Evolutionary conservation across 2,888 invertebrate genomes (phyloP).

Genomic region (Pasiphila rectangulata): DNA sequence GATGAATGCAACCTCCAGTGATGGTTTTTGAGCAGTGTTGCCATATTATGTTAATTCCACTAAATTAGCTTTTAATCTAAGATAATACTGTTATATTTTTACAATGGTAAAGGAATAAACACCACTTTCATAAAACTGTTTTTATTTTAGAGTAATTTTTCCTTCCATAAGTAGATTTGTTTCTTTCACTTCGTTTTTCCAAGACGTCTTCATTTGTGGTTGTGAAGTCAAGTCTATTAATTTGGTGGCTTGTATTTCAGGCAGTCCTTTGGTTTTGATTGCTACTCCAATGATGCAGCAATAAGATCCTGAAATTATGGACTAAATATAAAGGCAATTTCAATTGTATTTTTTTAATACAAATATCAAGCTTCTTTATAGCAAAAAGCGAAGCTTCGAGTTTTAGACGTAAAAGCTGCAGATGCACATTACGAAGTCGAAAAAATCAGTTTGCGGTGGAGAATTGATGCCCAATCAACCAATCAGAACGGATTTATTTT

Average conservation of each 20-base stretch:
- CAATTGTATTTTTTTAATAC: too few relatives aligned
- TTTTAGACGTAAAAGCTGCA: too few relatives aligned
- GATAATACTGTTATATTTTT: slow-evolving; percentile 38
- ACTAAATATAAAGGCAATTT: not conserved
- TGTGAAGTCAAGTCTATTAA: slow-evolving; percentile 61
- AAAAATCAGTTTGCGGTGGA: too few relatives aligned
- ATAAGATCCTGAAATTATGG: slow-evolving; percentile 55
- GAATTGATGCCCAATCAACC: too few relatives aligned
- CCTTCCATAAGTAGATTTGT: slow-evolving; percentile 56
- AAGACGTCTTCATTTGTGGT: slow-evolving; percentile 57
- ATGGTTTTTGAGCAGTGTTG: slow-evolving; percentile 21
- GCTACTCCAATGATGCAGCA: slow-evolving; percentile 71
- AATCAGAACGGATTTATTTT: too few relatives aligned
- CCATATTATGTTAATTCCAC: slow-evolving; percentile 39
- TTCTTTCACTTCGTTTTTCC: slow-evolving; percentile 69
- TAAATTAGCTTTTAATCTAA: slow-evolving; percentile 30
- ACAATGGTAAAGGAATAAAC: slow-evolving; percentile 52
- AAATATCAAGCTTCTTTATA: too few relatives aligned
- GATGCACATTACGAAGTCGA: too few relatives aligned
- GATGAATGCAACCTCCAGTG: slow-evolving; percentile 22
- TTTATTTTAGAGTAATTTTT: slow-evolving; percentile 48
- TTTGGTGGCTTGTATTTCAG: slow-evolving; percentile 67
- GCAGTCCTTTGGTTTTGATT: slow-evolving; percentile 62
- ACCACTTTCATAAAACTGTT: slow-evolving; percentile 37
- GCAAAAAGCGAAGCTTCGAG: too few relatives aligned